Evolutionary conservation across 1,140 invertebrate genomes (phyloP), one percentile per base, ranked within the genome.

Genomic region (Nasonia longicornis): DNA sequence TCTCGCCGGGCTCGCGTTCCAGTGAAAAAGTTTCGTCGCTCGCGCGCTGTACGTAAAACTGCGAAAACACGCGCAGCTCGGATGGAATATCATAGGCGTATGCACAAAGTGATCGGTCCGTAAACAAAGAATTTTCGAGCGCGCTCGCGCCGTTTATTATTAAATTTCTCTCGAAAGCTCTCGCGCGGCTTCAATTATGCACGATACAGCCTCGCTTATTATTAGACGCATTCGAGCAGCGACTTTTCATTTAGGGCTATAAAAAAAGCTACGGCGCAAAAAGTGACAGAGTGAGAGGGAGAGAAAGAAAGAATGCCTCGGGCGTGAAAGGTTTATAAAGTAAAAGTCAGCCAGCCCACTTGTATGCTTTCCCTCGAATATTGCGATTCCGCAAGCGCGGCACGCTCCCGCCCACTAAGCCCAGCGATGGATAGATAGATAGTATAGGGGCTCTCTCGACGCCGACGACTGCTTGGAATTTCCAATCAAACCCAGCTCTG

Each of bases 321-420:
- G 14, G 52, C 77, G 69, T 72, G 77, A 79, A 79, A 58, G 69
- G 52, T 72, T 71, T 79, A 63, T 79, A 79, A 79, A 79, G 48
- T 72, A 72, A 79, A 72, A 78, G 48, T 72, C 71, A 35, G 14
- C 16, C 6, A 48, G n/a, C 42, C 2, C 11, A 22, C n/a, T 20
- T 16, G n/a, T 67, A 10, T n/a, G 31, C 35, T 20, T 29, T 20
- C 16, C 6, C 31, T n/a, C 45, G 67, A 69, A 79, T 72, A 79
- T 63, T 79, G 77, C 35, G n/a, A 79, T 79, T 72, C 31, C 8
- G 45, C 45, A 78, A 70, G 45, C 67, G 12, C 14, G 26, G 77
- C 42, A 78, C 77, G 66, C n/a, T 67, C 31, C 35, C 63, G 7
- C 58, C n/a, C 42, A 52, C 26, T 42, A 70, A 52, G 38, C 26